Conservation (phyloP, 2,113 vertebrate species). For the Tonatia bakeri region DNA sequence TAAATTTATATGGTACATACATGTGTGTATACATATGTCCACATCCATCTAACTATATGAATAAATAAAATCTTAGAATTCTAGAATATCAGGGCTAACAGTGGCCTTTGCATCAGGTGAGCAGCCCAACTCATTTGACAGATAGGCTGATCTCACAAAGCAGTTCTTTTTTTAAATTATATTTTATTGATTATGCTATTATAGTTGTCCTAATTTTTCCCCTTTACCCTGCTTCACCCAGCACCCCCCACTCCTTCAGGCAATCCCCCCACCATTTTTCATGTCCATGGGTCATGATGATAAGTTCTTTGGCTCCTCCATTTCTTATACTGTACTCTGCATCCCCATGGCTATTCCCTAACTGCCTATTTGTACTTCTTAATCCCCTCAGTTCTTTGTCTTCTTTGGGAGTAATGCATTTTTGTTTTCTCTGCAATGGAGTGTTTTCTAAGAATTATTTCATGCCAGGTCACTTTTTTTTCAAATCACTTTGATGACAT, state of each 20-base stretch:
- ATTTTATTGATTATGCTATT: no score
- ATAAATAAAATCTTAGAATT: not conserved
- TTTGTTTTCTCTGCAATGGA: not conserved
- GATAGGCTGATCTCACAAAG: not conserved
- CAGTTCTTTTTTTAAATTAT: not conserved
- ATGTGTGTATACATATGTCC: not conserved
- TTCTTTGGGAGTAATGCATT: not conserved
- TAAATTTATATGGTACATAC: not conserved
- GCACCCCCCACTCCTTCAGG: no score
- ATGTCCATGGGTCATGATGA: no score
- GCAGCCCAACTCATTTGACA: not conserved
- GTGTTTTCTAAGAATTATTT: slow-evolving; percentile 3
- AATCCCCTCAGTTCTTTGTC: not conserved
- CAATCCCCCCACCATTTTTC: no score
- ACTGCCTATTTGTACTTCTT: no score
- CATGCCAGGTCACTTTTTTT: not conserved
- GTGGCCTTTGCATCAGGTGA: not conserved
- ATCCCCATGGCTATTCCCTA: no score
- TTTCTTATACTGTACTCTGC: no score
- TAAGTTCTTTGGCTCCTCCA: no score
- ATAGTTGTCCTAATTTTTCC: no score
- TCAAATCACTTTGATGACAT: not conserved
- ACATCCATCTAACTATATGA: not conserved
- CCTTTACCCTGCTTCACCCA: no score
- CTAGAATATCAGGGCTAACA: not conserved